Conservation (phyloP, 2,113 vertebrate species). For the Cyprinus carpio region DNA sequence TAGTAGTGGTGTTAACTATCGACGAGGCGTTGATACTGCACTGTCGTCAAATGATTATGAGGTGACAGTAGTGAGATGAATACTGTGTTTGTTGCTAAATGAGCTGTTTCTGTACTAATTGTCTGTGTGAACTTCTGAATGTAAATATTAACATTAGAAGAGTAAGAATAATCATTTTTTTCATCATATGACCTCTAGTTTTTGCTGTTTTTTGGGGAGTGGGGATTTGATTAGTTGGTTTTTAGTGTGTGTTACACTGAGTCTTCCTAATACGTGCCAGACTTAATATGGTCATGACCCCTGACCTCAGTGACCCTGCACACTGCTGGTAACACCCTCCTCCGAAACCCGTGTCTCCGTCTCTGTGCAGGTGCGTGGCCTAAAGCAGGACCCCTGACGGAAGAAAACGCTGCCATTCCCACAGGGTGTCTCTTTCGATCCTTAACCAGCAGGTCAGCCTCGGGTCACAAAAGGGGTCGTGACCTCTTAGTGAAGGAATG, state of each 20-base stretch:
- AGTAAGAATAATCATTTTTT: too few relatives aligned
- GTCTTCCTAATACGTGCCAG: neutral
- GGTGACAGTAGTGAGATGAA: neutral
- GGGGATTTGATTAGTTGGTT: neutral
- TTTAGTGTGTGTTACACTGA: neutral
- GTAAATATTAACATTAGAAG: too few relatives aligned
- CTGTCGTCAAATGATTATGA: neutral
- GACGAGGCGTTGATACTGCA: neutral
- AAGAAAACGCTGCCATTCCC: constrained; percentile 8
- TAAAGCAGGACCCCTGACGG: constrained; percentile 20
- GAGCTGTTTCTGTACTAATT: neutral
- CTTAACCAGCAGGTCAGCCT: constrained; percentile 53
- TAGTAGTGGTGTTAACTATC: neutral
- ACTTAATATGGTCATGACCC: constrained; percentile 26
- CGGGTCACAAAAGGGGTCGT: neutral
- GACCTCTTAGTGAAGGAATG: constrained; percentile 21
- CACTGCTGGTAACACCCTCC: neutral
- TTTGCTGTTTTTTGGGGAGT: neutral
- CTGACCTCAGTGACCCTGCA: constrained; percentile 47
- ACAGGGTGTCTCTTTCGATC: constrained; percentile 29
- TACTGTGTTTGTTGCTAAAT: neutral
- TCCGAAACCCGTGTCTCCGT: constrained; percentile 57
- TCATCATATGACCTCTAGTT: neutral
- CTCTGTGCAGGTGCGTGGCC: constrained; percentile 65
- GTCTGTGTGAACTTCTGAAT: too few relatives aligned